Percentiles rank a stretch among this genome's conserved stretches.
These are phyloP conservation scores for Aphis craccivora DNA, from an alignment of 1,140 invertebrate genomes.

Conservation along the genomic window DNA sequence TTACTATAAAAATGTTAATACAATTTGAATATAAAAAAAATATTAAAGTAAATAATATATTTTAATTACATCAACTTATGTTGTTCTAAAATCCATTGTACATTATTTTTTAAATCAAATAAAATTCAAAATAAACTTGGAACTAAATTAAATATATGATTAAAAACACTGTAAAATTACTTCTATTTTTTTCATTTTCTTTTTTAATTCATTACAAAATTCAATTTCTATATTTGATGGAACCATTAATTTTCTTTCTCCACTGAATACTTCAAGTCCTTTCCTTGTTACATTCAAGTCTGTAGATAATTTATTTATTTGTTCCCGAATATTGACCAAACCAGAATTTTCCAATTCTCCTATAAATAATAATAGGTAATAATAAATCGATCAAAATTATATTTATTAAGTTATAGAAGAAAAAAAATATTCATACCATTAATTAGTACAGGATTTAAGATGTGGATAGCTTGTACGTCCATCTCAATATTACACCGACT, in stretches of 20 bases:
- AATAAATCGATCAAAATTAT: not conserved
- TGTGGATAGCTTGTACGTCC: slow-evolving; percentile 21
- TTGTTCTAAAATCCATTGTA: too few species aligned
- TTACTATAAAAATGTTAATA: too few species aligned
- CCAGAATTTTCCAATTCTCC: slow-evolving; percentile 45
- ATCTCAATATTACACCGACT: slow-evolving; percentile 49
- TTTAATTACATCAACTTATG: too few species aligned
- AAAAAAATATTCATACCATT: not conserved
- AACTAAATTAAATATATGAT: not conserved
- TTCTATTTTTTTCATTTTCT: slow-evolving; percentile 38
- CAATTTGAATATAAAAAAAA: too few species aligned
- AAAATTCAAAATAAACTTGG: too few species aligned
- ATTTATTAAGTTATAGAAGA: not conserved
- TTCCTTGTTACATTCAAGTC: slow-evolving; percentile 42
- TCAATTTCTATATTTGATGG: slow-evolving; percentile 25
- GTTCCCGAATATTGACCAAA: slow-evolving; percentile 36
- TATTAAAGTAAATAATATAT: too few species aligned
- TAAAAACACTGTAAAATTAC: not conserved
- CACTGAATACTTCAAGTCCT: slow-evolving; percentile 54
- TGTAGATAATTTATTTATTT: slow-evolving; percentile 47
- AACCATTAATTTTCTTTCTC: slow-evolving; percentile 28
- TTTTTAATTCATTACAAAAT: slow-evolving; percentile 28
- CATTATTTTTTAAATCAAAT: not conserved
- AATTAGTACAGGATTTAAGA: slow-evolving; percentile 20
- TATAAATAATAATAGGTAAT: slow-evolving; percentile 11